Base-by-base conservation (phyloP, 2,113 vertebrate genomes). In the Nycticorax nycticorax region DNA sequence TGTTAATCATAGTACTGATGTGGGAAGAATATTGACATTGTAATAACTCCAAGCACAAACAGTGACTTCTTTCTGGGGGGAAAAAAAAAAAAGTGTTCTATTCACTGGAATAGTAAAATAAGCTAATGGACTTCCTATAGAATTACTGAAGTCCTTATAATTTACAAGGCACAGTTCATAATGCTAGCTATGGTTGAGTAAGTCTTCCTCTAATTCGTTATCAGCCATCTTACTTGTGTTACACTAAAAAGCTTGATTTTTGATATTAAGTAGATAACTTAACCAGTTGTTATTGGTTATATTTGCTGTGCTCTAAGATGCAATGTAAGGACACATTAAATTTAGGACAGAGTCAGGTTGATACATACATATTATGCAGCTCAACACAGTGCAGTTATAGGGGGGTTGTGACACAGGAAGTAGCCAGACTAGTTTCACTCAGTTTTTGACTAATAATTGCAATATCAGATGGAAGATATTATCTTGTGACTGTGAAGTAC, bases 21-120 rank as follows among this genome's bases (percentile, higher is more conserved):
- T 95, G 87, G 86, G 89, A 91, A 89, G 91, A 85, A 88, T 95
- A 91, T 89, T 96, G 94, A 82, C 91, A 48, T 76, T 79, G 37
- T 47, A 82, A 76, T 62, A 93, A 95, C 92, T 66, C 74, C 63
- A 57, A 71, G 69, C 80, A 82, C 26, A 69, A 93, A 59, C 88
- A 94, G 68, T 63, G 37, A 41, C 67, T 62, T 41, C 53, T 30
- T 92, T 74, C 39, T 79, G 30, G 17, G 9, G 2, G 20, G 45
- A 27, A 43, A 47, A 26, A 63, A 19, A 27, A 50, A 2, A 22
- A n/a, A 23, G 22, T 45, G 4, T 74, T 85, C 41, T 77, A 10
- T 37, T 93, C 41, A 35, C 45, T 79, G 59, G 21, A 91, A 55
- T 17, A 77, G n/a, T 69, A 82, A 95, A 92, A 79, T 37, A 87